Evolutionary conservation across 2,888 invertebrate species (phyloP), one percentile per base, ranked within the genome.

Genomic region (Odontocerum albicorne): DNA sequence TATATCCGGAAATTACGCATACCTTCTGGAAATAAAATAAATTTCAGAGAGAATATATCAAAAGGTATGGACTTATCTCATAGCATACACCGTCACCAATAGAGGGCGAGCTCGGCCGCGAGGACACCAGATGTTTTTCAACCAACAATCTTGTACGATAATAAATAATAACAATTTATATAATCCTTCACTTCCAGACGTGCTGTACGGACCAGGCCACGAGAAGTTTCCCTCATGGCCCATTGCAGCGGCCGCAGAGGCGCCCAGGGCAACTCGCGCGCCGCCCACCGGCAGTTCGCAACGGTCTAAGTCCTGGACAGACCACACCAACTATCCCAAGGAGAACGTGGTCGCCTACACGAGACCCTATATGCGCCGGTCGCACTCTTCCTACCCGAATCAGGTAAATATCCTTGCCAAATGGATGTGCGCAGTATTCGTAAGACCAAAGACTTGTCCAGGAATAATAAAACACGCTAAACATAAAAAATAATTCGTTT

Each of bases 211-310:
- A 39, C 83, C 85, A 55, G 85, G 84, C 57, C 87, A 87, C 74
- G 87, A 87, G 69, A 87, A 87, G 67, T 87, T 83, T 67, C 87
- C 87, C 1, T 86, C 86, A 57, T 87, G 87, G 87, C 87, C 88
- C 12, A 85, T 84, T 62, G 81, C 82, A 32, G 80, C 81, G 21
- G 79, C 82, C 21, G 78, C 80, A 56, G 77, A 81, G 56, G 73
- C 76, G 53, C 73, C 79, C 35, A 70, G 74, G 66, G 65, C 70
- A 59, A 65, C 71, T 63, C 72, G 66, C 64, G 70, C 64, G 59
- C 73, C 67, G 56, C 72, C 68, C 55, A 72, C 69, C 63, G 78
- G 79, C 51, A 83, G 83, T 56, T 83, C 83, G 42, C 80, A 82
- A 63, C 75, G 85, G 61, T 85, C 85, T 64, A 85, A 85, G 68